Evolutionary conservation across 2,888 invertebrate species (phyloP), one percentile per base, ranked within the genome.

Genomic region (Pedicia rivosa): DNA sequence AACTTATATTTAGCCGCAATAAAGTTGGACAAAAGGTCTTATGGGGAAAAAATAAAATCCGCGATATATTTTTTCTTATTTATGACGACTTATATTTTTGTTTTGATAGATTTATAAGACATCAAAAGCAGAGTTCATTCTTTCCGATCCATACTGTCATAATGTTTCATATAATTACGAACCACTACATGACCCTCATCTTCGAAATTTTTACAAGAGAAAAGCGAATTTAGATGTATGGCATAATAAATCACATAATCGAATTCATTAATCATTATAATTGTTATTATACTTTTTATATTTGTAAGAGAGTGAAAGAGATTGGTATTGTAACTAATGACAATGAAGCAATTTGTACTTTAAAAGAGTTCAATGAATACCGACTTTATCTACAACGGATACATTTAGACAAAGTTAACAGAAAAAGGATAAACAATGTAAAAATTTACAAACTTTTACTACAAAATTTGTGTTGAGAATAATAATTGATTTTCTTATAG

Each of bases 341-440:
- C 15, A 69, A 70, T 2, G 62, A 72, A 36, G 73, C 74, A 0
- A 66, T 74, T 2, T 76, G 76, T 50, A 66, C 69, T 2, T 51
- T 74, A 13, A 68, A 68, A 42, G 73, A 74, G 46, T 75, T 74
- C 50, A 76, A 75, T 49, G 65, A 68, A 42, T 73, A 73, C 56
- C 65, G 75, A 37, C 66, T 67, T 43, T 70, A 69, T 44, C 51
- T 75, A 36, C 67, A 69, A 44, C 66, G 67, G 40, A 63, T 64
- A 13, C 67, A 68, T 42, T 62, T 70, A 54, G 68, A 68, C 38
- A 57, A 63, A 37, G 65, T 72, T 39, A 63, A 68, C 39, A 10
- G 12, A 4, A n/a, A 26, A 12, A 25, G 35, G 12, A 24, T 14
- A 22, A n/a, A n/a, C n/a, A n/a, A n/a, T n/a, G n/a, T n/a, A n/a